These are phyloP conservation scores for Corythaixoides concolor DNA, from an alignment of 2,113 vertebrate genomes.

Conservation along the genomic window DNA sequence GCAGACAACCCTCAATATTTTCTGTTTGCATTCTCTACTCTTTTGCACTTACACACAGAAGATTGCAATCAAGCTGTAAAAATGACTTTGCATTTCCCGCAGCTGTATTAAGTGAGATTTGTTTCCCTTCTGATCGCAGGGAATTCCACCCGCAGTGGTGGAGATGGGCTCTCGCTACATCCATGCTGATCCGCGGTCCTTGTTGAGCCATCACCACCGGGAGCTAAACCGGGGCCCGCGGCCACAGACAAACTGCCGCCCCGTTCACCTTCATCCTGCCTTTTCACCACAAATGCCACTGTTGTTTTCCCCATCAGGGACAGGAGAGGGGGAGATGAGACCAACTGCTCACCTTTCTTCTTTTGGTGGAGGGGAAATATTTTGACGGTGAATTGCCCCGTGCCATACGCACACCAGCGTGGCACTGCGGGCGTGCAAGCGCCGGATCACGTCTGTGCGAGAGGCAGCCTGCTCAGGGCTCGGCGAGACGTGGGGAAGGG, in stretches of 20 bases:
- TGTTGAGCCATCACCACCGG: background rate
- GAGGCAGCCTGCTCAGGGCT: no score
- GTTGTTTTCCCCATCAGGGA: background rate
- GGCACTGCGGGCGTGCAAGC: no score
- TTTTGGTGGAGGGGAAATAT: no score
- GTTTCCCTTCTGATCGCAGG: background rate
- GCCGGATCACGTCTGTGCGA: no score
- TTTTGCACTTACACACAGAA: background rate
- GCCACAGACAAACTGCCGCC: background rate
- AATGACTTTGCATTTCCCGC: background rate
- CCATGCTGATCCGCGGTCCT: background rate
- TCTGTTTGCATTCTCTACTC: background rate
- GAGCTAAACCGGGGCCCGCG: background rate
- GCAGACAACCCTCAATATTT: background rate
- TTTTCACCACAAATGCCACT: background rate
- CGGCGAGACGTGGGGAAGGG: no score
- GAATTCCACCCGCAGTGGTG: background rate
- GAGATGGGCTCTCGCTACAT: background rate
- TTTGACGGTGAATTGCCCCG: no score
- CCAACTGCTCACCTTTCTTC: background rate
- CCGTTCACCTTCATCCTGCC: background rate
- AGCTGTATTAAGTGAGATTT: background rate
- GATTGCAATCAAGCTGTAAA: background rate
- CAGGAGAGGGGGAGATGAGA: background rate
- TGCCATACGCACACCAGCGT: no score